Conservation (phyloP, 1,140 invertebrate species). For the Papilio dardanus region DNA sequence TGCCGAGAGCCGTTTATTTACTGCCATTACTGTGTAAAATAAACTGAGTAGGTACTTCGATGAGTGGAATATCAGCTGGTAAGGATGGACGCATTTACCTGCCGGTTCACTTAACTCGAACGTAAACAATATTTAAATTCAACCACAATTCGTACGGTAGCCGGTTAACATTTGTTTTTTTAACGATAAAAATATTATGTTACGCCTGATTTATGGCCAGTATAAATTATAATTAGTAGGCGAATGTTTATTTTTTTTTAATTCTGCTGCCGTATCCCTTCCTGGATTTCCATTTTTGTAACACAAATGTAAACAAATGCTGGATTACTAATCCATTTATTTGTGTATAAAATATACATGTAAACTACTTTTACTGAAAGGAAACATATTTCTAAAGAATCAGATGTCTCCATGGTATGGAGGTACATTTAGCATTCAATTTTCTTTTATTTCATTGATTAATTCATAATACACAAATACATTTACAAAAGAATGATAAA, state of each 20-base stretch:
- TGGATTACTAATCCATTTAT: conserved; percentile 4
- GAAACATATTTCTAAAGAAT: background rate
- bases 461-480: too few species aligned
- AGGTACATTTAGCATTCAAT: background rate
- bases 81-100: conserved; percentile 33
- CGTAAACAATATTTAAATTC: conserved; percentile 23
- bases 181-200: conserved; percentile 12
- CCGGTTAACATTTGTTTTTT: conserved; percentile 23
- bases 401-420: background rate
- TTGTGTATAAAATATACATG: background rate
- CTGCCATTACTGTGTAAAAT: conserved; percentile 57
- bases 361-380: background rate
- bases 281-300: conserved; percentile 12
- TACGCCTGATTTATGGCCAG: conserved; percentile 16
- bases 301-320: conserved; percentile 8
- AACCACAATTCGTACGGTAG: conserved; percentile 6
- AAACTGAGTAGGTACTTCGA: conserved; percentile 43
- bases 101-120: conserved; percentile 21
- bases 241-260: conserved; percentile 15
- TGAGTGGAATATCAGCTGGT: conserved; percentile 41
- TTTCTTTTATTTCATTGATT: too few species aligned
- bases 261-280: conserved; percentile 18
- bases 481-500: too few species aligned
- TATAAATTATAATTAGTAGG: conserved; percentile 27
- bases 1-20: conserved; percentile 61